Conservation (phyloP, 2,113 vertebrate species). For the Calyptomena viridis region DNA sequence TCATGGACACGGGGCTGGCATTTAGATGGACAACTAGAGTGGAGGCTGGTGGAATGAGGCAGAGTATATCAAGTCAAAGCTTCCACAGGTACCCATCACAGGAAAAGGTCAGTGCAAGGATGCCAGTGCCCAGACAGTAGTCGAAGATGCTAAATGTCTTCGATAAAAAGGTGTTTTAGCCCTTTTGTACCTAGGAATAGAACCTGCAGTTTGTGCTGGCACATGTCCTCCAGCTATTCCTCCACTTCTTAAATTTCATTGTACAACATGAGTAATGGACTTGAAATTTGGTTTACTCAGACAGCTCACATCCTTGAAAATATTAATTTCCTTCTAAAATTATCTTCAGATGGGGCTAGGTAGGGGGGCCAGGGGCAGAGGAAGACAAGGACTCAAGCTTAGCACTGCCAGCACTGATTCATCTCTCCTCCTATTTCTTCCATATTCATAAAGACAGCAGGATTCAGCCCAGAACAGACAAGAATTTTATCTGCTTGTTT, state of each 20-base stretch:
- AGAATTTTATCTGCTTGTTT: background rate
- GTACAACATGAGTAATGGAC: background rate
- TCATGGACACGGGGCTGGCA: rapidly evolving
- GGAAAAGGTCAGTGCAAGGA: background rate
- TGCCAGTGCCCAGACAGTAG: background rate
- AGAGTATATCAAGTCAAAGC: background rate
- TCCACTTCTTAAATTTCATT: background rate
- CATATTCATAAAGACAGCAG: background rate
- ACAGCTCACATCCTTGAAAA: background rate
- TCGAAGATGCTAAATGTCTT: background rate
- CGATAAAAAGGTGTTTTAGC: background rate
- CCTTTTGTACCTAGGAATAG: background rate
- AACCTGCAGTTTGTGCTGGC: background rate
- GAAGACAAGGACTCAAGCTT: background rate
- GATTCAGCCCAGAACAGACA: background rate
- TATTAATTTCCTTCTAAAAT: background rate
- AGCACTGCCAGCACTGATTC: background rate
- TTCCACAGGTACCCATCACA: background rate
- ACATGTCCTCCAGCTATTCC: background rate
- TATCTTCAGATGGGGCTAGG: background rate
- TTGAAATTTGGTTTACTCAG: background rate
- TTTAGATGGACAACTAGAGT: background rate
- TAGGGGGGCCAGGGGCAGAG: background rate
- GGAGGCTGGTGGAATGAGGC: rapidly evolving
- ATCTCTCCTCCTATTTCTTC: background rate